Percentiles rank a stretch among this genome's conserved stretches.
phyloP scores from a whole-genome alignment of 2,888 invertebrate genomes.

The Oxystoma pomonae region DNA sequence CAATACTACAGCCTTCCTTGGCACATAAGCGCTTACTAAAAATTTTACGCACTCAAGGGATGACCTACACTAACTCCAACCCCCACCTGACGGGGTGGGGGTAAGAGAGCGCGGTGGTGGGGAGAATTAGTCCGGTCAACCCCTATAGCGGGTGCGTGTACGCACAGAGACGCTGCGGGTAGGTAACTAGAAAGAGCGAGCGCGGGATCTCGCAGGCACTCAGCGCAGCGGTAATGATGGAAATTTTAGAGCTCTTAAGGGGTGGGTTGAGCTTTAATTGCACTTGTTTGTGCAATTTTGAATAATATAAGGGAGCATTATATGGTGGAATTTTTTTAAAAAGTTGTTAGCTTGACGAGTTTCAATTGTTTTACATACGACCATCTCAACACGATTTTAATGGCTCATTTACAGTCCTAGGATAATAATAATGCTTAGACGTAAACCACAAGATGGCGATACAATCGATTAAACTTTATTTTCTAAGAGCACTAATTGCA shows the following conservation, averaged over 20 bases:
- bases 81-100: constrained; percentile 39
- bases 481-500: no score
- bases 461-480: no score
- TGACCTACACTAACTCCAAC: constrained; percentile 48
- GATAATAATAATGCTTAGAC: no score
- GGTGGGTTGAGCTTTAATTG: not conserved
- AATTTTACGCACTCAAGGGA: constrained; percentile 44
- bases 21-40: constrained; percentile 42
- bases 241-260: not conserved
- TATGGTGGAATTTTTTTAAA: no score
- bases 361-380: no score
- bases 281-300: not conserved
- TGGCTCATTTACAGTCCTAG: no score
- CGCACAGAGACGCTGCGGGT: no score
- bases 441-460: no score
- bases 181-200: no score
- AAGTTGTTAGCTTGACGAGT: no score
- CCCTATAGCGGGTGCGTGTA: constrained; percentile 22
- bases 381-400: no score
- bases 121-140: constrained; percentile 20
- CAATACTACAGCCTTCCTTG: constrained; percentile 34
- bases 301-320: no score
- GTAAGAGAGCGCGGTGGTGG: constrained; percentile 42
- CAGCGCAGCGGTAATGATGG: not conserved
- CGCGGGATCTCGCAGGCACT: not conserved